Evolutionary conservation across 1,140 invertebrate species (phyloP).

Genomic region (Anthonomus grandis): DNA sequence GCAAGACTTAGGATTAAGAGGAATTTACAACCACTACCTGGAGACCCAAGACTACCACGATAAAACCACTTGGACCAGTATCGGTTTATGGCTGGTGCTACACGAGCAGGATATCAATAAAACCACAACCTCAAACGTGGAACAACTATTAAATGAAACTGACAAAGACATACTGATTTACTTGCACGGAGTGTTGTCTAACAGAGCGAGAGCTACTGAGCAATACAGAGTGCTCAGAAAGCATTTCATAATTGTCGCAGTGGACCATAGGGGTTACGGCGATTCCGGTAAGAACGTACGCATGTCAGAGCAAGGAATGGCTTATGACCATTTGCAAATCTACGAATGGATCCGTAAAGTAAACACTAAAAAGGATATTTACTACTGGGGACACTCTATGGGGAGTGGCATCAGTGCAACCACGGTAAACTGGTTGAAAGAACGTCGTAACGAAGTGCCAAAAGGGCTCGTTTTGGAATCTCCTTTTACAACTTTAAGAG

Average conservation of each 20-base stretch:
- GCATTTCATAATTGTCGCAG: constrained; percentile 72
- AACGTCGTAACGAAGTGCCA: constrained; percentile 54
- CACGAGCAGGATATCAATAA: constrained; percentile 28
- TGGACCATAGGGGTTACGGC: constrained; percentile 91
- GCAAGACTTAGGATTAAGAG: constrained; percentile 24
- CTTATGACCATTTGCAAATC: constrained; percentile 73
- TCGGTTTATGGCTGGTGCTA: constrained; percentile 41
- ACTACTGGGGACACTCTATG: constrained; percentile 89
- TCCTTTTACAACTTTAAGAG: constrained; percentile 81
- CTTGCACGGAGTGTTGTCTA: constrained; percentile 40
- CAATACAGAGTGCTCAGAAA: constrained; percentile 34
- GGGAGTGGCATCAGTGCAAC: constrained; percentile 64
- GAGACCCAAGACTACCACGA: constrained; percentile 22
- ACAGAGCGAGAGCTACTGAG: constrained; percentile 26
- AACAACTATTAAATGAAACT: constrained; percentile 22
- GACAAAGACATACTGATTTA: constrained; percentile 33
- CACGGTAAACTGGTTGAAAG: constrained; percentile 47
- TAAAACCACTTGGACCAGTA: constrained; percentile 20
- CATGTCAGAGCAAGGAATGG: constrained; percentile 75
- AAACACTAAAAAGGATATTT: constrained; percentile 54
- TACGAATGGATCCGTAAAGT: constrained; percentile 69
- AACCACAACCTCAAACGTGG: constrained; percentile 17
- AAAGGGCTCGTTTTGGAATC: constrained; percentile 78
- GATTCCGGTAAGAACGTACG: constrained; percentile 65
- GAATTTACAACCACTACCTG: constrained; percentile 38